Base-by-base conservation (phyloP, 2,797 vertebrate species). In the Glyptemys insculpta region DNA sequence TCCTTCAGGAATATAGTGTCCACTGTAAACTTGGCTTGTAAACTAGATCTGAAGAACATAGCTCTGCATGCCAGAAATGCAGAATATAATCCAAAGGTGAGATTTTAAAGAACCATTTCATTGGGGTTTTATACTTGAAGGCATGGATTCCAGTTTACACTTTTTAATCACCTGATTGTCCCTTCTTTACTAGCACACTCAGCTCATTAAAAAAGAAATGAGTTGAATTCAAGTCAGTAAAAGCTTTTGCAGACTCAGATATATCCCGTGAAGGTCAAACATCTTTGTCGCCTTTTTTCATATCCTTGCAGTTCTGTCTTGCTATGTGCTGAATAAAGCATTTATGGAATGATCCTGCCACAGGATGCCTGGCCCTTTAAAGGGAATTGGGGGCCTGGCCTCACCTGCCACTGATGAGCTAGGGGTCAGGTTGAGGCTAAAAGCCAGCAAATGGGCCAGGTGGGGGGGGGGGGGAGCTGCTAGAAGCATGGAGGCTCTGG, bases 61-160 rank as follows among this genome's bases (percentile, higher is more conserved):
- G 99, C 99, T 59, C 98, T 99, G 87, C 99, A 99, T 41, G 99
- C 99, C 93, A 99, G 99, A 97, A 99, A 99, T 86, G 99, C 99
- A 52, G 99, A 99, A 95, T 99, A 99, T 95, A 99, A 99, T 97
- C 99, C 99, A 53, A 99, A 99, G 99, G 99, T 99, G 98, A 97
- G 91, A 41, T 85, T 74, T 81, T 57, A 41, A 27, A 25, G 10
- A 25, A n/a, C 59, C 10, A 7, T 29, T 31, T 54, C 19, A 3
- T 37, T 23, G 15, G 25, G 25, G 14, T 16, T 78, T 78, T 47
- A 9, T 49, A 49, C 14, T 29, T 49, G 12, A 47, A 25, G 79
- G 47, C 94, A 16, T 41, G 34, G 52, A 16, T 79, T 84, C n/a
- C 27, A 62, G 1, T 1, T 19, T 0, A n/a, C 0, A 25, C n/a